Base-by-base conservation (phyloP, 2,888 invertebrate genomes). In the Pinctada fucata region DNA sequence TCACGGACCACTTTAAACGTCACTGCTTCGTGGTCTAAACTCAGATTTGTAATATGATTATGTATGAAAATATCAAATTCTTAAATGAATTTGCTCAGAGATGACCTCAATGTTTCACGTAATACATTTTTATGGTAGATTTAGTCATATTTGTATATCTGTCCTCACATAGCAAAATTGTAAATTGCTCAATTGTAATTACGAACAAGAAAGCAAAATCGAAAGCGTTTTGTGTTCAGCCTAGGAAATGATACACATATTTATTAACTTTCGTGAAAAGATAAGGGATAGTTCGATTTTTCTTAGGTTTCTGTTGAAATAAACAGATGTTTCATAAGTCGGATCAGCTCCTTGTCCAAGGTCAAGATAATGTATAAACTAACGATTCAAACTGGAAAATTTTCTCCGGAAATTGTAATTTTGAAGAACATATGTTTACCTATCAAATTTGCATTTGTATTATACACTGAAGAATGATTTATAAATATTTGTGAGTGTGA, bases 391-490 rank as follows among this genome's bases (percentile, higher is more conserved):
- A 74, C 65, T 74, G 66, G 76, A 77, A 77, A 71, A 72, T 77
- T 72, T 72, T 72, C 31, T 49, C 72, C 76, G 76, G 76, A 77
- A 77, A 72, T 77, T 72, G 66, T 72, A 72, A 77, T 70, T 77
- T 77, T 77, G 65, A 72, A 72, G 76, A 72, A 64, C 72, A 72
- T 72, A 72, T 77, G 76, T 77, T 77, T 77, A 77, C 48, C 66
- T 77, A 67, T 77, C 72, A 77, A 77, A 72, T 77, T 77, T 72
- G 72, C 66, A 77, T 77, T 77, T 71, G 76, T 72, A 77, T 71
- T 71, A 72, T 72, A 66, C 71, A 77, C 72, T 72, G 47, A 64
- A 66, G 65, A 77, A 77, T 70, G 64, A 77, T 77, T 72, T 64
- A 70, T 77, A 72, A 74, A 74, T 74, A 74, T 74, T 74, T 74